Evolutionary conservation across 2,888 invertebrate genomes (phyloP), one percentile per base, ranked within the genome.

Genomic region (Drepana falcataria): DNA sequence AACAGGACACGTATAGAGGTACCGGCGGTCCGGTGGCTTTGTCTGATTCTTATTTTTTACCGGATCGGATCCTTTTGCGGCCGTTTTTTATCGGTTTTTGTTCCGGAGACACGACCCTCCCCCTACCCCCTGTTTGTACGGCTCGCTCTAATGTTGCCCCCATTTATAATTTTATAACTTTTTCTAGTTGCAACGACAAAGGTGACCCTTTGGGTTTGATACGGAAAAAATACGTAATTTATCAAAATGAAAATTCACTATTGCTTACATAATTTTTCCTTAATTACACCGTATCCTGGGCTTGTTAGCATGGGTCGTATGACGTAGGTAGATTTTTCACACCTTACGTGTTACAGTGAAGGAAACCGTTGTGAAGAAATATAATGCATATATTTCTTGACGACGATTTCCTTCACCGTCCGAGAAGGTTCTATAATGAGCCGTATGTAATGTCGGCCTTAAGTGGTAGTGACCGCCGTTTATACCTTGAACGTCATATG

Each of bases 21-120:
- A 77, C 79, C 83, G 80, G 78, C 74, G 77, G 79, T 73, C 82
- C 82, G 76, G 79, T 66, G 75, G 82, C 85, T 85, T 91, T 91
- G 90, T 90, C 89, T 87, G 81, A 84, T 89, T 91, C 90, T 91
- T 91, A 91, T 90, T 89, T 89, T 90, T 90, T 87, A 87, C 87
- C 87, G 87, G 83, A 87, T 89, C 87, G 87, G 87, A 86, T 85
- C 87, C 87, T 86, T 88, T 85, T 81, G 73, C 81, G 81, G 7
- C 73, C 75, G 83, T 78, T 87, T 89, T 90, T 90, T 89, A 88
- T 88, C 88, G 89, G 88, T 88, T 89, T 90, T 90, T 91, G 89
- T 90, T 89, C 88, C 90, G 90, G 89, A 85, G 88, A 88, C 86
- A 81, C 68, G 64, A 40, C 51, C 37, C 77, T 40, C 51, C 37